phyloP scores from a whole-genome alignment of 2,113 vertebrate species.

The Neotragus moschatus region DNA sequence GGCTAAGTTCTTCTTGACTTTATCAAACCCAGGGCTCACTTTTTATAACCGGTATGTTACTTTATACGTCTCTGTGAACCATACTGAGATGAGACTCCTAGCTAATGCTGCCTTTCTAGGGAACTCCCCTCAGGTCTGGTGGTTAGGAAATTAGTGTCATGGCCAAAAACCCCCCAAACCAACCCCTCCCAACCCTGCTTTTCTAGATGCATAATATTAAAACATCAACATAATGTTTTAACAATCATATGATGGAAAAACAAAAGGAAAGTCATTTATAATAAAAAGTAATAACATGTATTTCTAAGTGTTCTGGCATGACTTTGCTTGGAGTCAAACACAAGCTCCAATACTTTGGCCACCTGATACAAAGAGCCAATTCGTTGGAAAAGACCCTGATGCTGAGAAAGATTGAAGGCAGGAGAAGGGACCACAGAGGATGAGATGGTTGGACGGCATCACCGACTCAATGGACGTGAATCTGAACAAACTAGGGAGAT shows the following conservation, averaged over 20 bases:
- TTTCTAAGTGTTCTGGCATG: not conserved
- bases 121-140: not conserved
- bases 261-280: not conserved
- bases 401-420: not conserved
- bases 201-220: not conserved
- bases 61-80: not conserved
- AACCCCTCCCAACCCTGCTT: not conserved
- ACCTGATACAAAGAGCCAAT: not conserved
- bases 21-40: not conserved
- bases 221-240: not conserved
- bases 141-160: not conserved
- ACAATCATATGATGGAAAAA: not conserved
- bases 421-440: not conserved
- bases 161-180: not conserved
- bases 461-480: not conserved
- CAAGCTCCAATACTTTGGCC: not conserved
- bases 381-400: not conserved
- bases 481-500: not conserved
- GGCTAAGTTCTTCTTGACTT: not conserved
- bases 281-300: not conserved
- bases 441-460: accelerated
- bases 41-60: not conserved
- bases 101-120: not conserved
- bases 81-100: not conserved
- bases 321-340: not conserved